Conservation (phyloP, 2,888 invertebrate species). For the Piscicola geometra region DNA sequence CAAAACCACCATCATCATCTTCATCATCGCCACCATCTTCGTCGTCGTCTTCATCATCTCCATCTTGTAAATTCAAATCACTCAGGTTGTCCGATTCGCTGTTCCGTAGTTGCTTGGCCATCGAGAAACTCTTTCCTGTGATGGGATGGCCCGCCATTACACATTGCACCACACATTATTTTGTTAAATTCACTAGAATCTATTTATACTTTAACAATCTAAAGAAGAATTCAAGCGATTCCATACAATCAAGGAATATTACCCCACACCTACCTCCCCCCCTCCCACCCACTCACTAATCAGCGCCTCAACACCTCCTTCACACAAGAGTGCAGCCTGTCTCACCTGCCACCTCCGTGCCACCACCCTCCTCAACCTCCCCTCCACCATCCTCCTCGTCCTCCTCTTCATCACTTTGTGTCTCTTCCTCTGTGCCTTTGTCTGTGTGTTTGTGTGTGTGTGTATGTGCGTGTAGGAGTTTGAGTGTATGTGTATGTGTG, state of each 20-base stretch:
- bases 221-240: too few species aligned
- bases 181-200: too few species aligned
- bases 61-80: background rate
- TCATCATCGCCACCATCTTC: conserved; percentile 4
- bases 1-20: conserved; percentile 7
- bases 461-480: background rate
- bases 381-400: conserved; percentile 5
- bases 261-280: too few species aligned
- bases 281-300: background rate
- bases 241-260: too few species aligned
- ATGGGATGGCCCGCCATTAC: too few species aligned
- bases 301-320: background rate
- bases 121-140: background rate
- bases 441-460: conserved; percentile 2
- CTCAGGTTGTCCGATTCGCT: background rate
- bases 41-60: background rate
- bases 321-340: background rate
- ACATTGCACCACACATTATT: too few species aligned
- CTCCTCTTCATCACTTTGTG: conserved; percentile 2
- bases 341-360: background rate
- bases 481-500: background rate
- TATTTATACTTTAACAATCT: too few species aligned
- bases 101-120: background rate
- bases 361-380: conserved; percentile 9
- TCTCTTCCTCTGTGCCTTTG: conserved; percentile 6